Evolutionary conservation across 1,140 invertebrate genomes (phyloP).

Genomic region (Homarus americanus): DNA sequence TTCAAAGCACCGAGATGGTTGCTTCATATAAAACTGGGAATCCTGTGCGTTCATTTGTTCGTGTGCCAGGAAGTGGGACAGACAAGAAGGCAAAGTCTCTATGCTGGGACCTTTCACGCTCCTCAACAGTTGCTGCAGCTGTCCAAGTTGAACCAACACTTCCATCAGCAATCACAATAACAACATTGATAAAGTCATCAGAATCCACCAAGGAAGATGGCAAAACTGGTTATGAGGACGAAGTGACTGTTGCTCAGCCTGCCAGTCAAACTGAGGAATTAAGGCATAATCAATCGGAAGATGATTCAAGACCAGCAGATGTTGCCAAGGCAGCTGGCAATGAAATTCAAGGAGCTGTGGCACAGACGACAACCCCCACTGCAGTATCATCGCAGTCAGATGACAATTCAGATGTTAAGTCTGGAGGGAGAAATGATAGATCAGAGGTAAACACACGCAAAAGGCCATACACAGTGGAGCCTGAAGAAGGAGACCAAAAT

Average conservation of each 20-base stretch:
- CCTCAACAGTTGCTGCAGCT: too few relatives aligned
- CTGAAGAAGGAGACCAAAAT: neutral
- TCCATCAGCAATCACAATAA: neutral
- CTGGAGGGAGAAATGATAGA: too few relatives aligned
- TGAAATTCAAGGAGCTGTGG: too few relatives aligned
- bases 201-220: neutral
- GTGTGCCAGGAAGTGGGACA: slow-evolving; percentile 24
- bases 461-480: neutral
- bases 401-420: too few relatives aligned
- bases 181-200: neutral
- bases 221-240: neutral
- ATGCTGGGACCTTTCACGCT: neutral
- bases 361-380: too few relatives aligned
- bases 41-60: slow-evolving; percentile 39
- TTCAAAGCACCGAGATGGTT: slow-evolving; percentile 28
- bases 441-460: neutral
- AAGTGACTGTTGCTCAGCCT: neutral
- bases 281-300: too few relatives aligned
- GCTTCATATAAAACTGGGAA: slow-evolving; percentile 33
- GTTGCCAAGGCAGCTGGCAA: too few relatives aligned
- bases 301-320: too few relatives aligned
- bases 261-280: neutral
- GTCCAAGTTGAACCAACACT: neutral
- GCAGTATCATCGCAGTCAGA: too few relatives aligned
- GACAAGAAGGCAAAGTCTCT: neutral